Evolutionary conservation across 64 coral and sea anemone genomes (phyloP).

Genomic region (Montipora cactus): DNA sequence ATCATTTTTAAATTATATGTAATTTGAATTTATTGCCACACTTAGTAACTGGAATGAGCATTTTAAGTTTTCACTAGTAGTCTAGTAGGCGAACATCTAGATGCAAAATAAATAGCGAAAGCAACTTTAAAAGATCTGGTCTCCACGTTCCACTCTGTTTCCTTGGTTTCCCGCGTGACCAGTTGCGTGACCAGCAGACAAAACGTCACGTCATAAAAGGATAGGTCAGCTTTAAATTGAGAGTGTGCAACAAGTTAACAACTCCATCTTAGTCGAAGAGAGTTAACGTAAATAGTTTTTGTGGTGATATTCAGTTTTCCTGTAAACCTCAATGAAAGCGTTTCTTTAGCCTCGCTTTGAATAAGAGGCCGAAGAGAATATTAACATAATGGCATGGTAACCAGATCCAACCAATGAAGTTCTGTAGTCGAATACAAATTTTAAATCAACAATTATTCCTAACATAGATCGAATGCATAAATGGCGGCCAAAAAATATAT

Average conservation of each 20-base stretch:
- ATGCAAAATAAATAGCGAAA: background rate
- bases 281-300: too few relatives aligned
- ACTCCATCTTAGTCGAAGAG: too few relatives aligned
- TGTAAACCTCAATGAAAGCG: too few relatives aligned
- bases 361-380: too few relatives aligned
- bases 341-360: too few relatives aligned
- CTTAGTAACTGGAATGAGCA: background rate
- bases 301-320: too few relatives aligned
- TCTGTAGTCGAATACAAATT: too few relatives aligned
- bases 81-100: background rate
- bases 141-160: background rate
- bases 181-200: conserved; percentile 42
- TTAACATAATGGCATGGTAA: too few relatives aligned
- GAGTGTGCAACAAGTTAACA: background rate
- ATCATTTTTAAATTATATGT: background rate
- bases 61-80: background rate
- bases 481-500: too few relatives aligned
- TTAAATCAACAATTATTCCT: too few relatives aligned
- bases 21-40: background rate
- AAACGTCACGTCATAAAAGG: background rate
- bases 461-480: too few relatives aligned
- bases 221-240: background rate
- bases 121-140: background rate
- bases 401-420: too few relatives aligned
- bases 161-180: conserved; percentile 8